Evolutionary conservation across 2,113 vertebrate genomes (phyloP).

Genomic region (Clarias macrocephalus): DNA sequence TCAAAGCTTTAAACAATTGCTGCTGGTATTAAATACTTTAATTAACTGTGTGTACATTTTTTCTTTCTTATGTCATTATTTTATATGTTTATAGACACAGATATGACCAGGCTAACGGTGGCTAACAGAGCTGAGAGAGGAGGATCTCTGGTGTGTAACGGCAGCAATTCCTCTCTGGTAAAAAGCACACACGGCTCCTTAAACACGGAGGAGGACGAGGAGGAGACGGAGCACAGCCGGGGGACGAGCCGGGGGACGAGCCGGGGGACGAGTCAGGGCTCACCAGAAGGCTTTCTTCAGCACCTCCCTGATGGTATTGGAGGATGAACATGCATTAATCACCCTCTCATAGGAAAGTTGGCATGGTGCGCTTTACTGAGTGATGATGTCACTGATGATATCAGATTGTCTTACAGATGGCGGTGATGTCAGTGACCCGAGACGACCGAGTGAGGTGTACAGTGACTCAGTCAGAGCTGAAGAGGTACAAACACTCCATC

Average conservation of each 20-base stretch:
- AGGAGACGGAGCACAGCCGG: slow-evolving; percentile 67
- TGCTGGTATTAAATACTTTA: background rate
- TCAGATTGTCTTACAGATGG: slow-evolving; percentile 58
- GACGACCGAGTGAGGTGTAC: slow-evolving; percentile 82
- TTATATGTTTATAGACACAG: background rate
- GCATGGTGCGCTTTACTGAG: background rate
- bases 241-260: too few relatives aligned
- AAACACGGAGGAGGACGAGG: slow-evolving; percentile 71
- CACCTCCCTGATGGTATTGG: background rate
- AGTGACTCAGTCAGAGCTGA: slow-evolving; percentile 89
- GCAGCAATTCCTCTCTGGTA: slow-evolving; percentile 64
- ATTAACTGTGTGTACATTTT: background rate
- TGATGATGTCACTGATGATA: slow-evolving; percentile 1
- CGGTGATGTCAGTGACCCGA: slow-evolving; percentile 58
- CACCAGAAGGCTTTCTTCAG: slow-evolving; percentile 27
- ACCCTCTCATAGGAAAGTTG: background rate
- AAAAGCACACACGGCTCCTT: slow-evolving; percentile 73
- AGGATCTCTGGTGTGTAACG: slow-evolving; percentile 54
- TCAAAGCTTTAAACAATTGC: background rate
- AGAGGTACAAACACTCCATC: slow-evolving; percentile 72
- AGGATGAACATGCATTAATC: background rate
- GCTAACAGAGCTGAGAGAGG: slow-evolving; percentile 61
- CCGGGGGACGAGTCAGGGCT: slow-evolving; percentile 51
- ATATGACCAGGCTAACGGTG: slow-evolving; percentile 59
- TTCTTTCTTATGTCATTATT: background rate